phyloP scores from a whole-genome alignment of 2,797 vertebrate genomes.

The Falco biarmicus region DNA sequence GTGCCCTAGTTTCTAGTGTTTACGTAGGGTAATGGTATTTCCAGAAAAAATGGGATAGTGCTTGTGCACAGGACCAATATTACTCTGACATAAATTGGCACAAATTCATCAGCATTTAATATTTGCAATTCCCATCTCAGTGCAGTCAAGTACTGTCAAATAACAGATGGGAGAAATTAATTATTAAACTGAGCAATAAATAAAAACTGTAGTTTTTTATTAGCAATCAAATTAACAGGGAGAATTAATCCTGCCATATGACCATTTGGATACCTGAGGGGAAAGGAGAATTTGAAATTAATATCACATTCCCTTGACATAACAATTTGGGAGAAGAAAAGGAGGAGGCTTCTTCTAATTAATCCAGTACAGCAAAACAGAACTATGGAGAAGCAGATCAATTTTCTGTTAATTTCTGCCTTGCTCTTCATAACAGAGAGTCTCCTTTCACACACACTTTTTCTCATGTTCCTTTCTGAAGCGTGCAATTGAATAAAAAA shows the following conservation, averaged over 20 bases:
- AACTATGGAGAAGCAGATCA: not conserved
- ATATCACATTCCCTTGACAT: slow-evolving; percentile 4
- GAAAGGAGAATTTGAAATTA: slow-evolving; percentile 44
- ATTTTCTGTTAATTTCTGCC: not conserved
- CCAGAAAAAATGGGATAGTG: not conserved
- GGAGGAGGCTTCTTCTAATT: not conserved
- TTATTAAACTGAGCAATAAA: slow-evolving; percentile 48
- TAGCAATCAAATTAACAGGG: slow-evolving; percentile 28
- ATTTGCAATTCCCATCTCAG: not conserved
- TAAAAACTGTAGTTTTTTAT: not conserved
- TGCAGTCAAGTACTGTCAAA: not conserved
- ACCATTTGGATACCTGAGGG: slow-evolving; percentile 7
- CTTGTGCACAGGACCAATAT: not conserved
- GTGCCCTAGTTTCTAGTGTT: slow-evolving; percentile 18
- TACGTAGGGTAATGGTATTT: not conserved
- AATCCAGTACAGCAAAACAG: not conserved
- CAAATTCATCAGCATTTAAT: not conserved
- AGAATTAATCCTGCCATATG: not conserved
- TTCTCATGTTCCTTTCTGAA: not conserved
- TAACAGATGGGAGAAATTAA: slow-evolving; percentile 27
- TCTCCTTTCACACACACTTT: not conserved
- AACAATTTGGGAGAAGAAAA: not conserved
- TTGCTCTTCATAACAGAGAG: not conserved
- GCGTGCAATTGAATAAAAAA: not conserved
- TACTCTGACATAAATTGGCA: not conserved